Evolutionary conservation across 64 coral and sea anemone genomes (phyloP).

Genomic region (Astreopora myriophthalma): DNA sequence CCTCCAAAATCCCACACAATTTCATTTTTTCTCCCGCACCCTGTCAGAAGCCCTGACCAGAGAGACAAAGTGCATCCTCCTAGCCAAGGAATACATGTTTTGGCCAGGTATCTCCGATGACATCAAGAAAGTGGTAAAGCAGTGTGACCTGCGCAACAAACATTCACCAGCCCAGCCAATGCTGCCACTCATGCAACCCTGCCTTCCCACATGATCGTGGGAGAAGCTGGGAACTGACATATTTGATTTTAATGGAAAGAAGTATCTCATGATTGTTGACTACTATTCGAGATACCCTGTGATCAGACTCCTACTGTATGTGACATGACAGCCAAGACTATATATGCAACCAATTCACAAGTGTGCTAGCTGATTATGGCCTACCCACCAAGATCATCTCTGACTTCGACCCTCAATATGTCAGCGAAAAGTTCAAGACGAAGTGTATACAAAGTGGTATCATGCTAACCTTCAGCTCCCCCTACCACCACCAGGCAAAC

Average conservation of each 20-base stretch:
- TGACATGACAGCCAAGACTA: background rate
- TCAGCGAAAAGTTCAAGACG: conserved; percentile 4
- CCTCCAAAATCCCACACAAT: background rate
- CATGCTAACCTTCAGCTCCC: conserved; percentile 57
- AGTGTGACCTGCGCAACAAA: conserved; percentile 24
- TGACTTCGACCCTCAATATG: background rate
- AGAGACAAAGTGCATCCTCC: conserved; percentile 34
- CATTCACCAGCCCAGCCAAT: background rate
- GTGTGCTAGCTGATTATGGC: too few relatives aligned
- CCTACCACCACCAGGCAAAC: conserved; percentile 76
- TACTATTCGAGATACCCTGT: conserved; percentile 51
- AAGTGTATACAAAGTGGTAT: conserved; percentile 62
- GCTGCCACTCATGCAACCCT: conserved; percentile 19
- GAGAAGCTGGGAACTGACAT: conserved; percentile 57
- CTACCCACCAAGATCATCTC: background rate
- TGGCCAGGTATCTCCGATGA: conserved; percentile 14
- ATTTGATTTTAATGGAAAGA: background rate
- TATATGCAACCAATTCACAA: background rate
- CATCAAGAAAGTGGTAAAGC: conserved; percentile 6
- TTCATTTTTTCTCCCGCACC: too few relatives aligned
- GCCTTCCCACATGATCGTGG: background rate
- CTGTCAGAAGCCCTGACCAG: background rate
- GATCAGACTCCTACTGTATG: background rate
- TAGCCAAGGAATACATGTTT: background rate
- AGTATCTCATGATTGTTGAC: conserved; percentile 24